Evolutionary conservation across 1,140 invertebrate genomes (phyloP), one percentile per base, ranked within the genome.

Genomic region (Caenorhabditis tropicalis): DNA sequence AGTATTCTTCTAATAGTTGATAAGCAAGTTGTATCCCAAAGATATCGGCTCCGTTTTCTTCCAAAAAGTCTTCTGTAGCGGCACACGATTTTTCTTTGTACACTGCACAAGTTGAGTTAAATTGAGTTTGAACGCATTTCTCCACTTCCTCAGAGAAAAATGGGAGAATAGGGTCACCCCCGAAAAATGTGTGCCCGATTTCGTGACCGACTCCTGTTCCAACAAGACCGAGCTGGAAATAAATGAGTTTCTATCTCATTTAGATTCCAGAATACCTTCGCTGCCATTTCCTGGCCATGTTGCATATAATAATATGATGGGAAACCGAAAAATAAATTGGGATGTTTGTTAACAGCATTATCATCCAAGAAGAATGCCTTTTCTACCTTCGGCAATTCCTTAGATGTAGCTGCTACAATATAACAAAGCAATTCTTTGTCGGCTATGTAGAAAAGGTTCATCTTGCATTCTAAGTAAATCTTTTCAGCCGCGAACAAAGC

Each of bases 1-100:
- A 27, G 5, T 27, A 6, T 24, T 56, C 7, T 27, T 56, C 21
- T 12, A 56, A 10, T 27, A 43, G 39, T 43, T 43, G 39, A 43
- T 43, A 43, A 43, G 39, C 39, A 43, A 43, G 39, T 12, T 5
- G 39, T 43, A 74, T 4, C 1, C 65, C 65, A 46, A 74, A 74
- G 43, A 74, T 74, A 46, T 74, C 65, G 10, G 65, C 65, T 12
- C 65, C 65, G 12, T 74, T 74, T 24, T 74, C 65, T 10, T 74
- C 36, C 7, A 74, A 15, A 2, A 74, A 43, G 0, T 74, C 65
- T 1, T 43, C 5, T 24, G 19, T 43, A 24, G 65, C 43, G 4
- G n/a, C 65, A 24, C 65, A 74, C 10, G 65, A 74, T 5, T 39
- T 15, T 74, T 74, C 65, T 43, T 43, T 39, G n/a, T 7, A 74